Conservation (phyloP, 2,797 vertebrate genomes). For the Danio choprae region DNA sequence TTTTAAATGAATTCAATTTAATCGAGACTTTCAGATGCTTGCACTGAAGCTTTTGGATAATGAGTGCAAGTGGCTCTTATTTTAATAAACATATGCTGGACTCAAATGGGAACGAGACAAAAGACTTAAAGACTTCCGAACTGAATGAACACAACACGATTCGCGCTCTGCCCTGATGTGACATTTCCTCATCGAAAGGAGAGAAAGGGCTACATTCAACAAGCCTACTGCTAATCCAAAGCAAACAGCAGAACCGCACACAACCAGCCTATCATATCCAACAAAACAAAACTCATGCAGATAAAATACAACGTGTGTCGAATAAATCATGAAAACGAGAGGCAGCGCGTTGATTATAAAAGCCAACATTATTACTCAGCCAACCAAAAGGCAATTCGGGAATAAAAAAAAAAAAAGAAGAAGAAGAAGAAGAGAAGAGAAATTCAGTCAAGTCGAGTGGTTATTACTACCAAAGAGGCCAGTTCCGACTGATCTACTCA, state of each 20-base stretch:
- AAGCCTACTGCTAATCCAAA: background rate
- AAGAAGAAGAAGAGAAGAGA: background rate
- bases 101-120: background rate
- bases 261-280: constrained; percentile 3
- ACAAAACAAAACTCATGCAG: constrained; percentile 17
- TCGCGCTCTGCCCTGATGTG: background rate
- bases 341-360: constrained; percentile 3
- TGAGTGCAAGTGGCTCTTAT: background rate
- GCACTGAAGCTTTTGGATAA: background rate
- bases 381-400: constrained; percentile 3
- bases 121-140: background rate
- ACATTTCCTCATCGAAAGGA: background rate
- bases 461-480: constrained; percentile 38
- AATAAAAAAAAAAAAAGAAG: background rate
- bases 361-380: constrained; percentile 8
- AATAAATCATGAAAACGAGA: background rate
- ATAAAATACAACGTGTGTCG: constrained; percentile 28
- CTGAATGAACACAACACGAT: background rate
- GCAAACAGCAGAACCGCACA: background rate
- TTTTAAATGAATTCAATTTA: too few species aligned
- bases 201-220: background rate
- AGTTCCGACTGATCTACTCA: background rate
- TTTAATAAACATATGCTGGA: background rate
- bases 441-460: constrained; percentile 21
- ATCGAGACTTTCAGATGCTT: too few species aligned